Percentiles rank a stretch among this genome's conserved stretches.
phyloP scores from a whole-genome alignment of 2,113 vertebrate genomes.

The Coregonus clupeaformis region DNA sequence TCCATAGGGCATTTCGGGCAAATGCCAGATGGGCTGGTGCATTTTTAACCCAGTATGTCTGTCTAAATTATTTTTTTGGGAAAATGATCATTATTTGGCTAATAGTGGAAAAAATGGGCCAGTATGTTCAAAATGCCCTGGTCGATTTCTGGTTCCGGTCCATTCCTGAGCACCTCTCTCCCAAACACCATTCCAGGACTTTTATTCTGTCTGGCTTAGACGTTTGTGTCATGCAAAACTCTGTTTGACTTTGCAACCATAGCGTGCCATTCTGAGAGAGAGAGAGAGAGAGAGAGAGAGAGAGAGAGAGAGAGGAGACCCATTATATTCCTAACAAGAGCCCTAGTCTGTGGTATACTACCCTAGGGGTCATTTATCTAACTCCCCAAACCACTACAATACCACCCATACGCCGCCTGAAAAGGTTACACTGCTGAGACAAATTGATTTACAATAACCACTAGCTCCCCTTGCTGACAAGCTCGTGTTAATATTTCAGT shows the following conservation, averaged over 20 bases:
- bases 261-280: neutral
- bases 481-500: neutral
- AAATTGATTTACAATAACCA: conserved; percentile 14
- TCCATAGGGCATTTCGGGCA: too few relatives aligned
- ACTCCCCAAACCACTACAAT: neutral
- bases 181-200: neutral
- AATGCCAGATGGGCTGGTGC: too few relatives aligned
- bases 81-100: too few relatives aligned
- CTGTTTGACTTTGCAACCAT: conserved; percentile 12
- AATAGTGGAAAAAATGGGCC: too few relatives aligned
- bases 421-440: conserved; percentile 2
- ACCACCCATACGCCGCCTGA: neutral
- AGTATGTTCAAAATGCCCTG: too few relatives aligned
- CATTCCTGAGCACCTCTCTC: too few relatives aligned
- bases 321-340: conserved; percentile 4
- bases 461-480: conserved; percentile 5
- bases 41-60: too few relatives aligned
- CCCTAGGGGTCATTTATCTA: conserved; percentile 1
- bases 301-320: neutral
- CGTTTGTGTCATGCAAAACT: neutral
- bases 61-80: too few relatives aligned
- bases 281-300: neutral
- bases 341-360: too few relatives aligned
- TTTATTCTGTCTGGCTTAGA: neutral
- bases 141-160: too few relatives aligned